Evolutionary conservation across 2,888 invertebrate genomes (phyloP).

Genomic region (Athrips mouffetella): DNA sequence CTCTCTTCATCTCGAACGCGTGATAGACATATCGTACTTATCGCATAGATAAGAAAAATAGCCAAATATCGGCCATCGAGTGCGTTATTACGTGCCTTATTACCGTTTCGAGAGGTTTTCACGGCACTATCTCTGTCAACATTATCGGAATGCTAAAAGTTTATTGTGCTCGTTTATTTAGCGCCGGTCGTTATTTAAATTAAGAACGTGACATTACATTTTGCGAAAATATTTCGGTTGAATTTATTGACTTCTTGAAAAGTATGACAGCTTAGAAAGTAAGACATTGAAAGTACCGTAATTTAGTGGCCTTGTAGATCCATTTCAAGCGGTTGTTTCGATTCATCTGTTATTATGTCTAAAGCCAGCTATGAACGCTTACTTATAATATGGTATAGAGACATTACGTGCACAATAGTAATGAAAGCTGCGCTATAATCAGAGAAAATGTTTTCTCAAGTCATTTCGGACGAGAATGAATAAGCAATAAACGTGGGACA

Average conservation of each 20-base stretch:
- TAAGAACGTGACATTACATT: too few species aligned
- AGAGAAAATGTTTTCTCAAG: conserved; percentile 13
- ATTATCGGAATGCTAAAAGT: not conserved
- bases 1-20: conserved; percentile 18
- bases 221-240: too few species aligned
- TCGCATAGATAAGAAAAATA: conserved; percentile 38
- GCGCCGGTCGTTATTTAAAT: too few species aligned
- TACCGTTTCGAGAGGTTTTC: conserved; percentile 51
- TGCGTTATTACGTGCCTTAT: conserved; percentile 44
- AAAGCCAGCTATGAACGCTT: too few species aligned
- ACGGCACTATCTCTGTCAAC: conserved; percentile 11
- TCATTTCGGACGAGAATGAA: conserved; percentile 16
- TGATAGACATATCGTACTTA: conserved; percentile 38
- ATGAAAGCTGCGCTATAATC: conserved; percentile 10
- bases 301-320: not conserved
- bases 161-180: too few species aligned
- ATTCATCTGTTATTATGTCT: not conserved
- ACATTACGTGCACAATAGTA: conserved; percentile 13
- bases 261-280: not conserved
- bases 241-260: not conserved
- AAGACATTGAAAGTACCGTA: not conserved
- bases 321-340: not conserved
- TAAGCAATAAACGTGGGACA: conserved; percentile 29
- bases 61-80: conserved; percentile 29
- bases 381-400: conserved; percentile 6